Conservation (phyloP, 2,113 vertebrate genomes). For the Sialia sialis region DNA sequence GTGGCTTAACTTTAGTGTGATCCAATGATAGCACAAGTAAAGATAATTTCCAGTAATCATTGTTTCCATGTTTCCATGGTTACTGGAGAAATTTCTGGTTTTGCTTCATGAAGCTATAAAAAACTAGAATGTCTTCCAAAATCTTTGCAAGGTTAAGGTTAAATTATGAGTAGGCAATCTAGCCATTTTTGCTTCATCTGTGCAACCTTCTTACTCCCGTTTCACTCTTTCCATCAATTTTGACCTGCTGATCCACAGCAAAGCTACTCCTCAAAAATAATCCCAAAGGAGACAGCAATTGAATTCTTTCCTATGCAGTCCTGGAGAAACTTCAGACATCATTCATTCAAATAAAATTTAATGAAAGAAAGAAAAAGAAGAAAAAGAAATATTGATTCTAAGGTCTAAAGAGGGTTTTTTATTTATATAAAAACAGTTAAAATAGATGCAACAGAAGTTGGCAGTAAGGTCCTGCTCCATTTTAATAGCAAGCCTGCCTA, state of each 20-base stretch:
- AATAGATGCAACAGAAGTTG: neutral
- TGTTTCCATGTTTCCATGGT: conserved; percentile 44
- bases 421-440: neutral
- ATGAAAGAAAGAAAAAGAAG: neutral
- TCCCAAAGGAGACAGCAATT: neutral
- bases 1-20: neutral
- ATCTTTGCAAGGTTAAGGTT: neutral
- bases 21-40: neutral
- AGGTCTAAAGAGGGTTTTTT: neutral
- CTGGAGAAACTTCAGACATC: neutral
- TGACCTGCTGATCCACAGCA: neutral
- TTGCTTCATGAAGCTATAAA: neutral
- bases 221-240: neutral
- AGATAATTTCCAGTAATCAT: neutral
- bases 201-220: neutral
- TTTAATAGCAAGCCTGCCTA: neutral
- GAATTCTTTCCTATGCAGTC: neutral
- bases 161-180: neutral
- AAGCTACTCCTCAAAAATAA: neutral
- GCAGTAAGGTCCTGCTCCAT: neutral
- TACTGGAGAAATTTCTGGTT: neutral
- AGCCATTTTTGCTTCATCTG: neutral
- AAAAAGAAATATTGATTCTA: neutral
- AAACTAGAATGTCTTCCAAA: neutral
- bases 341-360: neutral